Base-by-base conservation (phyloP, 2,888 invertebrate species). In the Noctua comes region DNA sequence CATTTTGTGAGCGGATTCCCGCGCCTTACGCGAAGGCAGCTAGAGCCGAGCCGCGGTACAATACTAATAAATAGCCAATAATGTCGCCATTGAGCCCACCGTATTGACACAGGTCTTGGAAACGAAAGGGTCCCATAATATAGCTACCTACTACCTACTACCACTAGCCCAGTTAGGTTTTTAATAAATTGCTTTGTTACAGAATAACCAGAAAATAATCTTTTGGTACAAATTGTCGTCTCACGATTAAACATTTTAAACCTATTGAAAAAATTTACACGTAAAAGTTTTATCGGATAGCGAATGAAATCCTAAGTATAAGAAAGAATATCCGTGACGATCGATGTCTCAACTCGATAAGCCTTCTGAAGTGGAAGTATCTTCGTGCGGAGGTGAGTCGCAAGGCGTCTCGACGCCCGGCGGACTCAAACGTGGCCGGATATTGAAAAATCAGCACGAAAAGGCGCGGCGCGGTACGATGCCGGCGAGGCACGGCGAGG, bases 21-120 rank as follows among this genome's bases (percentile, higher is more conserved):
- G 72, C 71, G 84, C 64, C 79, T 77, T 84, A 80, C 66, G 51
- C 64, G 65, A 54, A 54, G 69, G 64, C 71, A 21, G 78, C 46
- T 80, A 54, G 51, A 75, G 64, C 74, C 78, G 86, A 24, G 27
- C 48, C 54, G 68, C 27, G 27, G 73, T 16, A 59, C 70, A 72
- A 69, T 80, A 77, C 73, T 76, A 86, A 80, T 80, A 86, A 86
- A 86, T 83, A 83, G 70, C 75, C 75, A 86, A 88, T 86, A 88
- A 86, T 18, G 76, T 76, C 70, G 62, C 36, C 48, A 36, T 54
- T 83, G 88, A 86, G 74, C 80, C 59, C 46, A 11, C 71, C 64
- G 64, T 74, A 73, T 70, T 77, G 87, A 80, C 31, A 66, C 46
- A 72, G 87, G 76, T 73, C 43, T 78, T 82, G 31, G 27, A 54